phyloP scores from a whole-genome alignment of 2,113 vertebrate species.

The Cololabis saira region DNA sequence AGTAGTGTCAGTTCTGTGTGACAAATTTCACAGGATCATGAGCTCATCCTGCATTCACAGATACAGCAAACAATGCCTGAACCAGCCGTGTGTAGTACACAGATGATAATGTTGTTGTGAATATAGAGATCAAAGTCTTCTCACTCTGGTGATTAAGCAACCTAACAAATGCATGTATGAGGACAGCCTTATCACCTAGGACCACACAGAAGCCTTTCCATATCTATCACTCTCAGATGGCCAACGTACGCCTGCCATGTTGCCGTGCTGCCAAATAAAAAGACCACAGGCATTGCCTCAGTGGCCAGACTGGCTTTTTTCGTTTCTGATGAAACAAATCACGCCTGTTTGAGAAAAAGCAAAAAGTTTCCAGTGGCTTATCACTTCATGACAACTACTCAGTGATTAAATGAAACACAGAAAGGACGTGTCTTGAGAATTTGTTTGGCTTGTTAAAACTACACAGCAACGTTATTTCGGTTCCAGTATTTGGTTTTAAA shows the following conservation, averaged over 20 bases:
- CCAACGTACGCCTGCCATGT: constrained; percentile 59
- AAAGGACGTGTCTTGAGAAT: constrained; percentile 26
- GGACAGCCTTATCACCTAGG: constrained; percentile 76
- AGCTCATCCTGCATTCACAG: constrained; percentile 31
- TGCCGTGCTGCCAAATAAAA: constrained; percentile 65
- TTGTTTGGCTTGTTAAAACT: constrained; percentile 40
- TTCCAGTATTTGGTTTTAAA: constrained; percentile 12
- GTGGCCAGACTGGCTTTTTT: constrained; percentile 46
- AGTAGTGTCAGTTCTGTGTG: constrained; percentile 32
- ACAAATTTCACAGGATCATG: constrained; percentile 53
- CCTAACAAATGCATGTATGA: constrained; percentile 67
- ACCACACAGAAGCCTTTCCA: constrained; percentile 69
- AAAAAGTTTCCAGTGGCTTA: constrained; percentile 41
- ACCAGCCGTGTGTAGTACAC: constrained; percentile 51
- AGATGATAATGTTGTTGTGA: constrained; percentile 73
- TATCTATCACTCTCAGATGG: constrained; percentile 78
- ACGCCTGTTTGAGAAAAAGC: constrained; percentile 39
- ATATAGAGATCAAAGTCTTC: constrained; percentile 75
- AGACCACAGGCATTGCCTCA: constrained; percentile 57
- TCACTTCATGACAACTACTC: constrained; percentile 38
- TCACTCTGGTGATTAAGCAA: constrained; percentile 61
- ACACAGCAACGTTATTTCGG: constrained; percentile 31
- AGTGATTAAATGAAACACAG: constrained; percentile 47
- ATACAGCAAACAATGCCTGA: constrained; percentile 51
- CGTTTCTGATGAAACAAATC: constrained; percentile 63